These are phyloP conservation scores for Lepeophtheirus nordmannii DNA, from an alignment of 2,888 invertebrate species.

Conservation along the genomic window DNA sequence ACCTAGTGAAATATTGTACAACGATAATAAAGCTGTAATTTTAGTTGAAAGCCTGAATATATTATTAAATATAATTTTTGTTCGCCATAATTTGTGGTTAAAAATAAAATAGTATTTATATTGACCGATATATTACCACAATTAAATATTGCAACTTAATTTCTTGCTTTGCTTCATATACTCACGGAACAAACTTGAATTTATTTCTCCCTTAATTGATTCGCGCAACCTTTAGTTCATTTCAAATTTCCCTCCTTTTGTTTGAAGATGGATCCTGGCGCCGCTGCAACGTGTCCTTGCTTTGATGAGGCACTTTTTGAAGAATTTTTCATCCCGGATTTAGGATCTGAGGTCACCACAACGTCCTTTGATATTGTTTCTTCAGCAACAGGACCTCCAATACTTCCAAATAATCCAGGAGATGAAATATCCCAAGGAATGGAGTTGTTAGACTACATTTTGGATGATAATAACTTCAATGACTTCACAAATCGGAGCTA, in stretches of 20 bases:
- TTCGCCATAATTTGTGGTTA: too few species aligned
- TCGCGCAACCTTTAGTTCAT: too few species aligned
- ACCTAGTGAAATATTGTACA: too few species aligned
- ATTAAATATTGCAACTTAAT: too few species aligned
- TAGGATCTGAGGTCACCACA: neutral
- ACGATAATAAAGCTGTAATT: too few species aligned
- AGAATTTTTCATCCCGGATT: neutral
- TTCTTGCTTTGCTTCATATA: too few species aligned
- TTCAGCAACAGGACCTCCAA: neutral
- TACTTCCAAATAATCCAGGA: neutral
- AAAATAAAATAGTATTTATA: too few species aligned
- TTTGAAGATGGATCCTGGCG: neutral
- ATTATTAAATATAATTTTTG: too few species aligned
- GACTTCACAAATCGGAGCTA: neutral
- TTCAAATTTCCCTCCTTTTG: neutral
- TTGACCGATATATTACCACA: too few species aligned
- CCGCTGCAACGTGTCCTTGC: neutral
- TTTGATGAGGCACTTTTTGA: neutral
- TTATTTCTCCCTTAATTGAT: too few species aligned
- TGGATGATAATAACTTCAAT: neutral
- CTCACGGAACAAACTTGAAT: too few species aligned
- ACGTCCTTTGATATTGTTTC: neutral
- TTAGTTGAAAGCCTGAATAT: too few species aligned
- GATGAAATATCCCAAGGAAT: neutral
- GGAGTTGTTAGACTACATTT: neutral